phyloP scores from a whole-genome alignment of 2,888 invertebrate species.

The Chrysotoxum bicinctum region DNA sequence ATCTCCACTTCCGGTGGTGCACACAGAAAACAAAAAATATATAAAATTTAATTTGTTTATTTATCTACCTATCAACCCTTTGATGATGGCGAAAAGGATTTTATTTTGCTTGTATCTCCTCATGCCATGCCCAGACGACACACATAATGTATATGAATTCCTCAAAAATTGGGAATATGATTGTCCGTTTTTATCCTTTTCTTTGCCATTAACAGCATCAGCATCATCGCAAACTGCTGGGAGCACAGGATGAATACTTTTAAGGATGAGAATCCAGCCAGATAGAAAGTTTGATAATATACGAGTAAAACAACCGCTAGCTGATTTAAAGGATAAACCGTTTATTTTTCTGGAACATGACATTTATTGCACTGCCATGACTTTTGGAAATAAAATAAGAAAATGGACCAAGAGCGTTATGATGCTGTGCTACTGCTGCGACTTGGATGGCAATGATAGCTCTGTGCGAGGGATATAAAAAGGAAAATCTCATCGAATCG shows the following conservation, averaged over 20 bases:
- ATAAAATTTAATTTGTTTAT: conserved; percentile 58
- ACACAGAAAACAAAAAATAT: not conserved
- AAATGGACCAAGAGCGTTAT: conserved; percentile 35
- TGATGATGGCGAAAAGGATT: conserved; percentile 22
- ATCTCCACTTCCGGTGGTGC: not conserved
- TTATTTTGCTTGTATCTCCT: not conserved
- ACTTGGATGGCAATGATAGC: conserved; percentile 31
- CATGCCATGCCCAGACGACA: not conserved
- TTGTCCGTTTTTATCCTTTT: conserved; percentile 37
- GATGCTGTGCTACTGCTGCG: not conserved
- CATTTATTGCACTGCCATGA: conserved; percentile 68
- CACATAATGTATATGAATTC: conserved; percentile 42
- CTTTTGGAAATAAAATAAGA: conserved; percentile 48
- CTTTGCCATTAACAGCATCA: not conserved
- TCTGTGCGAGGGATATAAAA: conserved; percentile 35
- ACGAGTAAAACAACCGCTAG: conserved; percentile 23
- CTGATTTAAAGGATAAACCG: conserved; percentile 62
- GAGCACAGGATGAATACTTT: not conserved
- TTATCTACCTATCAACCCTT: conserved; percentile 34
- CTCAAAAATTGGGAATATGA: conserved; percentile 53
- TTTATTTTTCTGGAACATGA: conserved; percentile 67
- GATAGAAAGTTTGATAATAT: conserved; percentile 16
- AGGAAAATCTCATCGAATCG: conserved; percentile 62
- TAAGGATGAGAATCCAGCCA: not conserved
- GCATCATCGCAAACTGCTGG: not conserved